A percentile compares a stretch with the other conserved stretches of the same genome.
These are phyloP conservation scores for Hypsopygia costalis DNA, from an alignment of 2,888 invertebrate species.

Conservation along the genomic window DNA sequence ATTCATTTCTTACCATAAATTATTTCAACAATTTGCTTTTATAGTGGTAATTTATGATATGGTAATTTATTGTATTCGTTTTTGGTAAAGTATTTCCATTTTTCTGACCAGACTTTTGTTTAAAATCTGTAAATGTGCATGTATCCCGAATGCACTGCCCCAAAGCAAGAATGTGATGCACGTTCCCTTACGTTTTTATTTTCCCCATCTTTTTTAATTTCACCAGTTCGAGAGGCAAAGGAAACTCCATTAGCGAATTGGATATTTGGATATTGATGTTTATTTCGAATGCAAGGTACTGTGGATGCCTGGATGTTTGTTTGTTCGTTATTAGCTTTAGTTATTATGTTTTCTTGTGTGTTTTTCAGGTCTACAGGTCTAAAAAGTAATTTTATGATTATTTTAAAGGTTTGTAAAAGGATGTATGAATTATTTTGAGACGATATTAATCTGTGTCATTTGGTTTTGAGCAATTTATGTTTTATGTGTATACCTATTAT, in stretches of 20 bases:
- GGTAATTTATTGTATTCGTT: too few species aligned
- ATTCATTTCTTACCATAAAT: background rate
- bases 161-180: slow-evolving; percentile 73
- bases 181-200: slow-evolving; percentile 51
- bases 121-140: slow-evolving; percentile 66
- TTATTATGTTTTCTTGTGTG: background rate
- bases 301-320: slow-evolving; percentile 1
- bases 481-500: too few species aligned
- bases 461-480: too few species aligned
- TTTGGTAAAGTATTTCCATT: background rate
- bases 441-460: too few species aligned
- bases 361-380: background rate
- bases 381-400: too few species aligned
- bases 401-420: too few species aligned
- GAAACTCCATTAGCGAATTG: slow-evolving; percentile 66
- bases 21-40: too few species aligned
- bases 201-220: slow-evolving; percentile 46
- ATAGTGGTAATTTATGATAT: too few species aligned
- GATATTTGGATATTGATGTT: slow-evolving; percentile 49
- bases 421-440: too few species aligned
- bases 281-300: slow-evolving; percentile 25
- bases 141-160: slow-evolving; percentile 74
- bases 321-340: slow-evolving; percentile 4
- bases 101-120: slow-evolving; percentile 22
- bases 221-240: slow-evolving; percentile 56